Conservation (phyloP, 2,888 invertebrate species). For the Temnothorax ravouxi region DNA sequence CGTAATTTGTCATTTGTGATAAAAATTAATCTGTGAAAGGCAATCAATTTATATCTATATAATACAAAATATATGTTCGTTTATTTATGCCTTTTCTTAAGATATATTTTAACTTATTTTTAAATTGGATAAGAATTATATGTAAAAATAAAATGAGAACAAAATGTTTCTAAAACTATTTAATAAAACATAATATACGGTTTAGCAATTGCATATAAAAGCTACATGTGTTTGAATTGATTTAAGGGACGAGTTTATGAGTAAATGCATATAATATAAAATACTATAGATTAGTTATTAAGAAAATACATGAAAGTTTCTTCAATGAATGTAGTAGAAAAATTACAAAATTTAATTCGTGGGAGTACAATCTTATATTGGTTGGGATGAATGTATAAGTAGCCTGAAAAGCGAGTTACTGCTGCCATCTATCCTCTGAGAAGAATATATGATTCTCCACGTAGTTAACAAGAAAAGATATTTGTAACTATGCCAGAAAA, state of each 20-base stretch:
- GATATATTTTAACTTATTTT: neutral
- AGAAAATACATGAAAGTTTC: neutral
- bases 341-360: too few relatives aligned
- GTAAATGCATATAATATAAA: neutral
- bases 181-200: neutral
- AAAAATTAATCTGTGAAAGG: neutral
- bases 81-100: neutral
- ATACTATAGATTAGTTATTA: conserved; percentile 3
- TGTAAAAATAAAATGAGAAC: neutral
- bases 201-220: neutral
- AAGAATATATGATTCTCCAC: neutral
- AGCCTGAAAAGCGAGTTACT: neutral
- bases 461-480: neutral
- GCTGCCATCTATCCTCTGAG: conserved; percentile 18
- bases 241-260: neutral
- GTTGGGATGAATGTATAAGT: too few relatives aligned
- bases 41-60: neutral
- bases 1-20: neutral
- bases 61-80: neutral
- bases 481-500: neutral
- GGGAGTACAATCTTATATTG: too few relatives aligned
- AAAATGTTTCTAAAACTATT: neutral
- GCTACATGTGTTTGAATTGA: neutral
- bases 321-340: neutral
- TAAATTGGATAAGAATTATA: neutral